Percentiles rank a stretch among this genome's conserved stretches.
Evolutionary conservation across 1,140 invertebrate species (phyloP).

Genomic region (Pseudomyrmex sp.): DNA sequence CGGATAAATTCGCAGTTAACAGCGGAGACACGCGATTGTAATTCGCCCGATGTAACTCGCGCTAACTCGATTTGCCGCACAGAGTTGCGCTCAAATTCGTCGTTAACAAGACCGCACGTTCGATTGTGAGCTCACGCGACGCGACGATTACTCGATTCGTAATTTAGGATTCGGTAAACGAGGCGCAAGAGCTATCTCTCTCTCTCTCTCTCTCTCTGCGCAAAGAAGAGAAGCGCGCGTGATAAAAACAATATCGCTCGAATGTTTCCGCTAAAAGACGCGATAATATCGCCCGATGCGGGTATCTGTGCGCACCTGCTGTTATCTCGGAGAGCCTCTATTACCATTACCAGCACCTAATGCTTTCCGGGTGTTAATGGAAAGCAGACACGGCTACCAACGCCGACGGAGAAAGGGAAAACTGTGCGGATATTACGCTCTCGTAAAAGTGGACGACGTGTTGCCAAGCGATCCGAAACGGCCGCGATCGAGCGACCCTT

Average conservation of each 20-base stretch:
- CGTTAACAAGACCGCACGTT: constrained; percentile 6
- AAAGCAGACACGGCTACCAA: constrained; percentile 56
- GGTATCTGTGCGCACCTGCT: constrained; percentile 48
- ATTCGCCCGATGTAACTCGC: constrained; percentile 19
- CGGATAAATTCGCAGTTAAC: neutral
- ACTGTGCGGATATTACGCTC: constrained; percentile 34
- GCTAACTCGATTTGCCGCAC: constrained; percentile 30
- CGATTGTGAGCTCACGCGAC: constrained; percentile 30
- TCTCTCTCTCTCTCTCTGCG: no score
- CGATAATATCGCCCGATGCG: neutral
- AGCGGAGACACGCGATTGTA: constrained; percentile 15
- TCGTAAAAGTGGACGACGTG: constrained; percentile 41
- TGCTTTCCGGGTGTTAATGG: constrained; percentile 67
- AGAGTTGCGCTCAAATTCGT: constrained; percentile 15
- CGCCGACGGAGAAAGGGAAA: constrained; percentile 31
- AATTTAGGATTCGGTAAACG: constrained; percentile 14
- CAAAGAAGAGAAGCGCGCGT: neutral
- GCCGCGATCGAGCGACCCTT: neutral
- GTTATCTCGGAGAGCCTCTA: constrained; percentile 63
- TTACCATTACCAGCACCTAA: constrained; percentile 64
- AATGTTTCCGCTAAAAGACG: neutral
- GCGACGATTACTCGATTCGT: constrained; percentile 20
- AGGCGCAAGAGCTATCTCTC: neutral
- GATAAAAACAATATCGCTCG: neutral
- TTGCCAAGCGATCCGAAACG: constrained; percentile 29